phyloP scores from a whole-genome alignment of 2,888 invertebrate genomes.

The Automeris io region DNA sequence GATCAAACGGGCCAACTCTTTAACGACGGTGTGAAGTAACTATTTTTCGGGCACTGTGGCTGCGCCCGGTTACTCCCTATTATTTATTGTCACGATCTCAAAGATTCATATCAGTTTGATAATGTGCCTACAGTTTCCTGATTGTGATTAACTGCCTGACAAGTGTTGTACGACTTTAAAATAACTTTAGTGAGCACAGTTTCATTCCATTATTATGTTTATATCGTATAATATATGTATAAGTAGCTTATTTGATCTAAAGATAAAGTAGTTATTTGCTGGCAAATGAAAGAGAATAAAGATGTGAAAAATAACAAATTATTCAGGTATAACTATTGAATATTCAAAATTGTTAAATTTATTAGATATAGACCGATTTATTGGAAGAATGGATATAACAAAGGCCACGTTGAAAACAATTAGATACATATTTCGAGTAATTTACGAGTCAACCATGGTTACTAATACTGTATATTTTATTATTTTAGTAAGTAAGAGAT shows the following conservation, averaged over 20 bases:
- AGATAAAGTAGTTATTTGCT: too few species aligned
- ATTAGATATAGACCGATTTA: not conserved
- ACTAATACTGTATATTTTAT: too few species aligned
- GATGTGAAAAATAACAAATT: not conserved
- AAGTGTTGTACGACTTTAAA: conserved; percentile 37
- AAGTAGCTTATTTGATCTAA: too few species aligned
- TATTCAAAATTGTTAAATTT: not conserved
- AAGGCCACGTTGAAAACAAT: too few species aligned
- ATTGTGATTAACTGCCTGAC: conserved; percentile 43
- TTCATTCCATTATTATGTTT: too few species aligned
- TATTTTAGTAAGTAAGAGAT: too few species aligned
- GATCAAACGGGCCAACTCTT: conserved; percentile 65
- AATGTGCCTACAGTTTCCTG: conserved; percentile 34
- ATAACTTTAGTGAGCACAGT: not conserved
- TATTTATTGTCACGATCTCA: conserved; percentile 60
- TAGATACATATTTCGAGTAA: too few species aligned
- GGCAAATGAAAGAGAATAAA: not conserved
- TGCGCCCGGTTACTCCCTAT: conserved; percentile 40
- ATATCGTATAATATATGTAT: too few species aligned
- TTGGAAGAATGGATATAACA: too few species aligned
- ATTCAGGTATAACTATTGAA: not conserved
- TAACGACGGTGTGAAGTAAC: conserved; percentile 66
- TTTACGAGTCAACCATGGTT: too few species aligned
- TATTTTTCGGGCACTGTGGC: conserved; percentile 49
- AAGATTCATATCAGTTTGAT: conserved; percentile 44